A percentile compares a stretch with the other conserved stretches of the same genome.
Evolutionary conservation across 2,113 vertebrate genomes (phyloP).

Genomic region (Entomyzon cyanotis): DNA sequence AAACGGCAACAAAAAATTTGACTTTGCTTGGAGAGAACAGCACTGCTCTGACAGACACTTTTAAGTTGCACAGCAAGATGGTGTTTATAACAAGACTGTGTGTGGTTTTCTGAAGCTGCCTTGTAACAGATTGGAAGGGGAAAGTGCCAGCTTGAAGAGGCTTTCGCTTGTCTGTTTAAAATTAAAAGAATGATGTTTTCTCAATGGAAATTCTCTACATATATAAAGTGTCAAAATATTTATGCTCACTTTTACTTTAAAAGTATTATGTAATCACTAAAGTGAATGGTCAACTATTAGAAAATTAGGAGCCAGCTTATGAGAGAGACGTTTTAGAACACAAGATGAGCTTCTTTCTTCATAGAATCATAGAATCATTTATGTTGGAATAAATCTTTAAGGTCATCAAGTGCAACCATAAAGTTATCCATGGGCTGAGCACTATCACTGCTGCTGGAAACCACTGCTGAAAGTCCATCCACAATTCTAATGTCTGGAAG

Average conservation of each 20-base stretch:
- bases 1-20: background rate
- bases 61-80: slow-evolving; percentile 26
- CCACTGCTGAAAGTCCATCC: background rate
- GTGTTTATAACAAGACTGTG: slow-evolving; percentile 38
- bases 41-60: slow-evolving; percentile 28
- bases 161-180: slow-evolving; percentile 26
- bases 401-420: fast-evolving
- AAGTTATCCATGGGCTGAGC: background rate
- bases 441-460: background rate
- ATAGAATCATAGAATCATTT: background rate
- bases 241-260: slow-evolving; percentile 30
- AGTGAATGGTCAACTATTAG: background rate
- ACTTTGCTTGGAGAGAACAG: slow-evolving; percentile 11
- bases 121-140: slow-evolving; percentile 46
- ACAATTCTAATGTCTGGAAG: background rate
- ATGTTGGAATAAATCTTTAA: background rate
- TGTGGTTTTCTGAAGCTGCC: slow-evolving; percentile 50
- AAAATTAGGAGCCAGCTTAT: background rate
- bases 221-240: slow-evolving; percentile 58
- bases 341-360: background rate
- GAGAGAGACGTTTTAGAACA: background rate
- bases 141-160: slow-evolving; percentile 38
- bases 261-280: background rate
- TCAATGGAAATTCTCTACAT: slow-evolving; percentile 11
- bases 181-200: slow-evolving; percentile 32